These are phyloP conservation scores for Drosophila nigritarsus DNA, from an alignment of 2,888 invertebrate species.

Conservation along the genomic window DNA sequence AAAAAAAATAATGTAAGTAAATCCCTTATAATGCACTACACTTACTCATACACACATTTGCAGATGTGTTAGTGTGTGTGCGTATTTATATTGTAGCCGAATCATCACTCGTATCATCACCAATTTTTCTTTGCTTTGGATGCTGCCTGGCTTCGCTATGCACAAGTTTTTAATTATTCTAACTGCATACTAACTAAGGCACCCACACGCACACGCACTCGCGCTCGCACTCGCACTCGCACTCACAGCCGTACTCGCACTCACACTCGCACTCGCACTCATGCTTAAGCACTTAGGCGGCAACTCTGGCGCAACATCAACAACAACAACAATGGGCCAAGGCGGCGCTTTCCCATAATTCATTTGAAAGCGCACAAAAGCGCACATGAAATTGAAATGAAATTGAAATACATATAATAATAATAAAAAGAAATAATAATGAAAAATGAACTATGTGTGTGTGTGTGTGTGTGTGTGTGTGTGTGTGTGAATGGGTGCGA, in stretches of 20 bases:
- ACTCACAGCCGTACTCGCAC: neutral
- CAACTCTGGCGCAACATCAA: conserved; percentile 21
- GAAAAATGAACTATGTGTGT: conserved; percentile 54
- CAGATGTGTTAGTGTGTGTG: neutral
- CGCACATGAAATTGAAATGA: conserved; percentile 68
- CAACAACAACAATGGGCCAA: conserved; percentile 67
- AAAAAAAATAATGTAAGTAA: neutral
- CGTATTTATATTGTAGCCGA: neutral
- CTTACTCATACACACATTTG: neutral
- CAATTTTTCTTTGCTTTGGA: neutral
- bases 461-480: neutral
- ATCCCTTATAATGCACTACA: neutral
- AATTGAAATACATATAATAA: conserved; percentile 68
- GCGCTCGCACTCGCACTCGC: conserved; percentile 9
- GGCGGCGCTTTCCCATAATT: conserved; percentile 76
- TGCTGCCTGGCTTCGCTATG: conserved; percentile 18
- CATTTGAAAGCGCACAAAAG: conserved; percentile 77
- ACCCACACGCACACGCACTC: conserved; percentile 18
- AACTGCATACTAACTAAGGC: conserved; percentile 61
- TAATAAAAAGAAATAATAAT: conserved; percentile 67
- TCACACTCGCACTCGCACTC: conserved; percentile 8
- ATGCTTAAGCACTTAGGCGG: conserved; percentile 3
- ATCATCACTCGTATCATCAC: conserved; percentile 18
- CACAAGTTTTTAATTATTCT: conserved; percentile 72
- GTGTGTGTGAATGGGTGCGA: conserved; percentile 2